Evolutionary conservation across 2,888 invertebrate genomes (phyloP).

Genomic region (Papilio protenor): DNA sequence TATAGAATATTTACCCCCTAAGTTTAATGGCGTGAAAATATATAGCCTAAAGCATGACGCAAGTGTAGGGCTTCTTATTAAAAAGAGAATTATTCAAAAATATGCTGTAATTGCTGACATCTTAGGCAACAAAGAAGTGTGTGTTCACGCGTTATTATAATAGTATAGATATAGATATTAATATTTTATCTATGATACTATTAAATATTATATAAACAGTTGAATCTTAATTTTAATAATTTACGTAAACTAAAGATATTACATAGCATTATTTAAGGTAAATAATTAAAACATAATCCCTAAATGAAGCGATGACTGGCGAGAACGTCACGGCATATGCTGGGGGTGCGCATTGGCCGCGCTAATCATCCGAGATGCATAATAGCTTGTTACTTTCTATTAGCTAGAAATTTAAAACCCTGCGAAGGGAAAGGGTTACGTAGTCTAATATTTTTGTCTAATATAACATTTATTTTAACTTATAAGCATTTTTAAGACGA

Average conservation of each 20-base stretch:
- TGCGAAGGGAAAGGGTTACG: constrained; percentile 54
- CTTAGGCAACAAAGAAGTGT: too few species aligned
- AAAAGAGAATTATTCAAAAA: too few species aligned
- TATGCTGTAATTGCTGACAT: too few species aligned
- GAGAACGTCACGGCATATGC: constrained; percentile 65
- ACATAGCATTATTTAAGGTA: constrained; percentile 25
- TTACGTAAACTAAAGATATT: neutral
- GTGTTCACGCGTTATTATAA: too few species aligned
- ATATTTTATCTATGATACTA: too few species aligned
- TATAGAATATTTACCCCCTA: too few species aligned
- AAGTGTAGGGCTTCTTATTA: too few species aligned
- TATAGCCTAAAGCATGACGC: too few species aligned
- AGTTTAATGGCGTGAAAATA: too few species aligned
- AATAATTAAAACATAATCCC: constrained; percentile 49
- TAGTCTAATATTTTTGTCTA: constrained; percentile 20
- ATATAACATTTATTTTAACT: neutral
- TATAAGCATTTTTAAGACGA: too few species aligned
- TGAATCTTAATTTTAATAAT: neutral
- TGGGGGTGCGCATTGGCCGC: constrained; percentile 68
- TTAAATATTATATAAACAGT: too few species aligned
- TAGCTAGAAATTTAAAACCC: constrained; percentile 49
- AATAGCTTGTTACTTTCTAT: constrained; percentile 64
- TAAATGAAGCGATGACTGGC: constrained; percentile 68
- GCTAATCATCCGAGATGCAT: constrained; percentile 67
- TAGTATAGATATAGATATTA: too few species aligned